Conservation (phyloP, 2,797 vertebrate species). For the Danio choprae region DNA sequence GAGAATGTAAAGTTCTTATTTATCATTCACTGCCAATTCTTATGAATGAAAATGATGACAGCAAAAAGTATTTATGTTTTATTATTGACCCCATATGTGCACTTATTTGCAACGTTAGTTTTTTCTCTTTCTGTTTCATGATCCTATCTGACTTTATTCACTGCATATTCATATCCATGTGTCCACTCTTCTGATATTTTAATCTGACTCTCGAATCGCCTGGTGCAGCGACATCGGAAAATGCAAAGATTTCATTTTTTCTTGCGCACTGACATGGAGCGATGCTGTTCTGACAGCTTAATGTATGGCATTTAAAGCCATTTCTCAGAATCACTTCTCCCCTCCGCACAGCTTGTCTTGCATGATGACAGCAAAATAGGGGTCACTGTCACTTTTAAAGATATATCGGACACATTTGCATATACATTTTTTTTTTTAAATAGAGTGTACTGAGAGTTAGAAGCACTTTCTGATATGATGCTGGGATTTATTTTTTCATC, state of each 20-base stretch:
- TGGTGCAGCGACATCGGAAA: slow-evolving; percentile 27
- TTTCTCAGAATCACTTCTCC: slow-evolving; percentile 26
- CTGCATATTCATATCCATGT: slow-evolving; percentile 8
- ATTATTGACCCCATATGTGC: not conserved
- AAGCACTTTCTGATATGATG: not conserved
- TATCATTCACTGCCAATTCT: too few species aligned
- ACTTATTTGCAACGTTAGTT: not conserved
- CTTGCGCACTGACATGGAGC: not conserved
- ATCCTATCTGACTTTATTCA: slow-evolving; percentile 7
- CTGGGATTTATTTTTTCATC: slow-evolving; percentile 3
- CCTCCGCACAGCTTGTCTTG: not conserved
- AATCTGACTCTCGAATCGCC: slow-evolving; percentile 18
- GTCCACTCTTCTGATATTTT: slow-evolving; percentile 34
- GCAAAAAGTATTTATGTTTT: too few species aligned
- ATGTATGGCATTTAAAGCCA: slow-evolving; percentile 52
- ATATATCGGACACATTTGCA: slow-evolving; percentile 6
- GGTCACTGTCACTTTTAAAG: slow-evolving; percentile 28
- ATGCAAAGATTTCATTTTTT: slow-evolving; percentile 37
- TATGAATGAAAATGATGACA: too few species aligned
- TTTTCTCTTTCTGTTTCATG: slow-evolving; percentile 3
- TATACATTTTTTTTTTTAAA: slow-evolving; percentile 8
- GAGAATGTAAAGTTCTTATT: too few species aligned
- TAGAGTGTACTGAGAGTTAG: not conserved
- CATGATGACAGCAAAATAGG: slow-evolving; percentile 32
- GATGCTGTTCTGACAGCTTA: slow-evolving; percentile 52